Percentiles rank a stretch among this genome's conserved stretches.
Evolutionary conservation across 2,888 invertebrate species (phyloP).

Genomic region (Protodeltote pygarga): DNA sequence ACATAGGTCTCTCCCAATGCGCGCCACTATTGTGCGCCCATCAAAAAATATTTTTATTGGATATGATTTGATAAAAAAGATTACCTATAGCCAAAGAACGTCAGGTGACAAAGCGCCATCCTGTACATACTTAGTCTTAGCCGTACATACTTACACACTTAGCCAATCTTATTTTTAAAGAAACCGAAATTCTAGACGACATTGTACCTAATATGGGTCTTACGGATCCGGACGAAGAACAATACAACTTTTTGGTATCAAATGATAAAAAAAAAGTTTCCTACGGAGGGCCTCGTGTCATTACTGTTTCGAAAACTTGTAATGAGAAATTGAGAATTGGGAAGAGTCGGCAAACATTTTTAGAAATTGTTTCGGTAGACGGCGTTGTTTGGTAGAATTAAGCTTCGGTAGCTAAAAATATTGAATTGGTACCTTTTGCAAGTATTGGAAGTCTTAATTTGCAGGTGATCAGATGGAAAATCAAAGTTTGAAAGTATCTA

Average conservation of each 20-base stretch:
- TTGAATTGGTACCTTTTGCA: not conserved
- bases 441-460: too few species aligned
- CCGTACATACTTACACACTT: too few species aligned
- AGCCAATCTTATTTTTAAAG: too few species aligned
- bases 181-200: conserved; percentile 26
- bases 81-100: too few species aligned
- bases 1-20: too few species aligned
- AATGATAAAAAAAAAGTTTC: conserved; percentile 40
- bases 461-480: too few species aligned
- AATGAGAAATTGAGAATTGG: conserved; percentile 45
- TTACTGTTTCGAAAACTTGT: conserved; percentile 37
- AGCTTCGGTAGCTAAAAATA: conserved; percentile 7
- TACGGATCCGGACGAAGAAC: conserved; percentile 37
- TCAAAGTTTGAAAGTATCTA: too few species aligned
- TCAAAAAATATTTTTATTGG: too few species aligned
- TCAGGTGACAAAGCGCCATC: too few species aligned
- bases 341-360: conserved; percentile 18
- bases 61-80: too few species aligned
- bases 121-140: too few species aligned
- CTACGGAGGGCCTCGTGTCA: conserved; percentile 22
- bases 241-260: conserved; percentile 39
- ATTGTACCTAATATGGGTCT: conserved; percentile 39
- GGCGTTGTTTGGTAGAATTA: conserved; percentile 17
- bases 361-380: conserved; percentile 31
- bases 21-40: too few species aligned